Base-by-base conservation (phyloP, 2,888 invertebrate species). In the Ectropis crepuscularia region DNA sequence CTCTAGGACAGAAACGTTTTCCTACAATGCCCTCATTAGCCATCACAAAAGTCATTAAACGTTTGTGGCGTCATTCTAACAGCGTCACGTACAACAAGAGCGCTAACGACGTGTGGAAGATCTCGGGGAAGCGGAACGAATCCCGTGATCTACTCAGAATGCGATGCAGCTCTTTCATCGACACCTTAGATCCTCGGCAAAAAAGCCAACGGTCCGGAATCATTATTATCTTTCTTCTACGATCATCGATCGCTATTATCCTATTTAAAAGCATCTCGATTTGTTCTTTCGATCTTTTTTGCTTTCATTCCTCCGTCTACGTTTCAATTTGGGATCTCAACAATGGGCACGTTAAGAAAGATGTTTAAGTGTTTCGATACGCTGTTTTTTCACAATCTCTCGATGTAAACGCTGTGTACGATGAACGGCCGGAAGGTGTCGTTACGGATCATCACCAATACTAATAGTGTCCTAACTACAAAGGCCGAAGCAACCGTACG, bases 341-440 rank as follows among this genome's bases (percentile, higher is more conserved):
- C 92, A 92, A 92, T 89, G 83, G 87, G 68, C 81, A 82, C 83
- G 89, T 89, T 91, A 91, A 90, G 92, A 91, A 91, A 90, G 91
- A 91, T 90, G 90, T 92, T 92, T 92, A 91, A 91, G 88, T 88
- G 85, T 91, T 92, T 92, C 90, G 92, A 81, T 88, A 90, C 92
- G 92, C 87, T 87, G 85, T 90, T 92, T 92, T 92, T 92, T 91
- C 86, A 88, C 84, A 85, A 89, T 83, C 88, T 90, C 90, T 90
- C 90, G 89, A 90, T 91, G 89, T 90, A 87, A 89, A 90, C 87
- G 79, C 83, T 87, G 87, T 88, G 89, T 86, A 28, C 81, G 80
- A 78, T 85, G 86, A 88, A 86, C 88, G 84, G 83, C 91, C 92
- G 92, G 92, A 92, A 92, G 92, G 90, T 91, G 89, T 90, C 87